Base-by-base conservation (phyloP, 2,888 invertebrate species). In the Acanthococcus lagerstroemiae region DNA sequence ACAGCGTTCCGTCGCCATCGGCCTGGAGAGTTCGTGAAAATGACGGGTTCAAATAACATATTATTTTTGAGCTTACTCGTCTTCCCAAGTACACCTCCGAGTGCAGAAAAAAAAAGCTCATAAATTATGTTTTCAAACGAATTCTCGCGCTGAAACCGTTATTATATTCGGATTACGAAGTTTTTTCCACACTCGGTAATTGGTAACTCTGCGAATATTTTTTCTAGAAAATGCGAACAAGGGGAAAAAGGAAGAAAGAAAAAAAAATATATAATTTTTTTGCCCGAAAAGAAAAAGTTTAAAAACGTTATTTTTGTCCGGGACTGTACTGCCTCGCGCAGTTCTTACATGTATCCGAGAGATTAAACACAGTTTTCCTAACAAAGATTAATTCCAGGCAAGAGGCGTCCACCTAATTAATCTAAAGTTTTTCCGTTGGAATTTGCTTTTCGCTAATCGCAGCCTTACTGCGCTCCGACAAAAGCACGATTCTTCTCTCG, bases 321-420 rank as follows among this genome's bases (percentile, higher is more conserved):
- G 52, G 61, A 61, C 61, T 61, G 52, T 61, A 52, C 61, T 50
- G 61, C 37, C 61, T 61, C 50, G 37, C 37, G 66, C 58, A 65
- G 68, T 68, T 68, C 68, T 68, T 68, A 68, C 65, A 68, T 66
- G 67, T 67, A 65, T 68, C 68, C 68, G 67, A 68, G 68, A 68
- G 68, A 68, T 68, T 68, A 68, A 68, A 67, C 68, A 68, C 68
- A 65, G 67, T 68, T 68, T 60, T 65, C 67, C 68, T 68, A 68
- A 68, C 68, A 68, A 68, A 68, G 68, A 68, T 68, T 68, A 68
- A 68, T 68, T 68, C 65, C 61, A 61, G 61, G 52, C 61, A 61
- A 52, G 61, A 61, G 61, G 61, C 61, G 52, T 61, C 52, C 52
- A 52, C 61, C 61, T 61, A 61, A 61, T 61, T 61, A 61, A 61